These are phyloP conservation scores for Ophioninae sp. DNA, from an alignment of 2,888 invertebrate genomes.

Conservation along the genomic window DNA sequence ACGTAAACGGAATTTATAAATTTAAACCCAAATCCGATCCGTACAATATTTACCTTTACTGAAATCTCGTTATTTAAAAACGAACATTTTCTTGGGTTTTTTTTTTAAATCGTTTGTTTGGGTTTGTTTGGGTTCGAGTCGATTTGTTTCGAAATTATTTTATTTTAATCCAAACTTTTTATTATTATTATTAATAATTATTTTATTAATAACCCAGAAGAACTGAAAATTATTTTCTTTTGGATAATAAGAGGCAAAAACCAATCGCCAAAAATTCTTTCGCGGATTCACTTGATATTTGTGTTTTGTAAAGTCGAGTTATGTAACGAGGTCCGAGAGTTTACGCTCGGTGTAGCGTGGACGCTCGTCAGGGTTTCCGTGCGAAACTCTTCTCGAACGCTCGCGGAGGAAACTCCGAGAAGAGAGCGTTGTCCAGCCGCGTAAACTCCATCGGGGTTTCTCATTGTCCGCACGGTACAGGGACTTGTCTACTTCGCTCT, in stretches of 20 bases:
- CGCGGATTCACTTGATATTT: too few species aligned
- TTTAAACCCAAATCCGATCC: constrained; percentile 15
- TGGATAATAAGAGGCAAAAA: too few species aligned
- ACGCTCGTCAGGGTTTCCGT: constrained; percentile 59
- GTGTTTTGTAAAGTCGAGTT: constrained; percentile 70
- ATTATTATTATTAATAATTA: too few species aligned
- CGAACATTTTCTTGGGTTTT: too few species aligned
- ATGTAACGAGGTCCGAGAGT: constrained; percentile 72
- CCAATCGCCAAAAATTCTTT: too few species aligned
- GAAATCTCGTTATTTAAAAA: not conserved
- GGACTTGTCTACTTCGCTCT: constrained; percentile 47
- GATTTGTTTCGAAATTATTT: too few species aligned
- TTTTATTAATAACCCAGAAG: too few species aligned
- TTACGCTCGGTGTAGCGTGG: constrained; percentile 76
- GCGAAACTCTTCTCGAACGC: constrained; percentile 29
- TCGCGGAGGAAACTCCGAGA: constrained; percentile 13
- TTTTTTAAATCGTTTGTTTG: too few species aligned
- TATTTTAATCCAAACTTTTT: too few species aligned
- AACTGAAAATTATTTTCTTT: too few species aligned
- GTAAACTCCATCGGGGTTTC: constrained; percentile 50
- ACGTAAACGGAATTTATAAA: constrained; percentile 49
- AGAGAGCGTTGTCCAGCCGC: constrained; percentile 57
- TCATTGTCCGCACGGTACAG: constrained; percentile 61
- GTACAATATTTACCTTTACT: constrained; percentile 12
- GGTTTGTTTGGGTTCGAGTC: too few species aligned